Conservation (phyloP, 2,888 invertebrate genomes). For the Serripes groenlandicus region DNA sequence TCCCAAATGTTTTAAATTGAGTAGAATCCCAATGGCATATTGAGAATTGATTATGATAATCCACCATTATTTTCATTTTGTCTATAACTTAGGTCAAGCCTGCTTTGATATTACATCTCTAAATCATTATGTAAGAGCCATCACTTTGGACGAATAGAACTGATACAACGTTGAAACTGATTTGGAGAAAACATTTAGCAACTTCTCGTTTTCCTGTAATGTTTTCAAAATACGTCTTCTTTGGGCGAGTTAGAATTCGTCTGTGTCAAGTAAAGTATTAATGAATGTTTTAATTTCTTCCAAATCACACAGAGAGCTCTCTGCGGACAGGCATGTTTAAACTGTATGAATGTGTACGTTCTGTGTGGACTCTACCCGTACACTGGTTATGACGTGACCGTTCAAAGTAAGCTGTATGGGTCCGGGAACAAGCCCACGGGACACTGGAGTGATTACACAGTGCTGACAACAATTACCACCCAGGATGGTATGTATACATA, state of each 20-base stretch:
- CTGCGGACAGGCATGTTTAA: background rate
- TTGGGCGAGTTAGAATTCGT: background rate
- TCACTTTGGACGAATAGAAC: too few relatives aligned
- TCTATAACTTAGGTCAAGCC: too few relatives aligned
- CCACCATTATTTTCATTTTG: too few relatives aligned
- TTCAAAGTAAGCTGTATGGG: slow-evolving; percentile 10
- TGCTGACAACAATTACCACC: background rate
- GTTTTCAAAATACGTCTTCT: background rate
- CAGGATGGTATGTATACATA: background rate
- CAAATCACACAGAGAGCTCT: background rate
- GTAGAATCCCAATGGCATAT: too few relatives aligned
- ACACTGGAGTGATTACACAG: slow-evolving; percentile 18
- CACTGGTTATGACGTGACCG: slow-evolving; percentile 7
- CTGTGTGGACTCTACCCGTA: slow-evolving; percentile 34
- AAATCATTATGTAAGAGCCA: too few relatives aligned
- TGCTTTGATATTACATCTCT: too few relatives aligned
- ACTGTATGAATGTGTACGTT: background rate
- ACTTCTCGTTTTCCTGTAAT: background rate
- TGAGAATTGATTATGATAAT: too few relatives aligned
- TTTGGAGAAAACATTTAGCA: background rate
- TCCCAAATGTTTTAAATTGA: too few relatives aligned
- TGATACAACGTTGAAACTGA: background rate
- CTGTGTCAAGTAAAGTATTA: background rate
- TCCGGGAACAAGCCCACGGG: background rate
- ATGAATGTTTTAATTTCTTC: background rate